Evolutionary conservation across 2,113 vertebrate species (phyloP), one percentile per base, ranked within the genome.

Genomic region (Pteronura brasiliensis): DNA sequence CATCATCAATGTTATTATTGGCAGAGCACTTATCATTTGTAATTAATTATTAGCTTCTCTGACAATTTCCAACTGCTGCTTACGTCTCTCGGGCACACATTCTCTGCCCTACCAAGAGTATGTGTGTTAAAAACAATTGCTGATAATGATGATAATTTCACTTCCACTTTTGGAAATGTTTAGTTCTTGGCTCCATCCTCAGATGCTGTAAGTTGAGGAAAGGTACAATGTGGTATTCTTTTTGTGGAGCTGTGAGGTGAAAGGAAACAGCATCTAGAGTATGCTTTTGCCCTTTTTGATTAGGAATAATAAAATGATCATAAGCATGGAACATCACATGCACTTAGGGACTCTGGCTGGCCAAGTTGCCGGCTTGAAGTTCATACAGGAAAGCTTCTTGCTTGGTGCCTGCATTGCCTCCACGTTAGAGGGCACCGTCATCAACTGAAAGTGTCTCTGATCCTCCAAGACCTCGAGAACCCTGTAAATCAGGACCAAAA

Each of bases 101-200:
- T 57, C 57, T 11, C 11, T 29, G 76, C n/a, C 23, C 31, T 55
- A 23, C 27, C 59, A 72, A 49, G 34, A 87, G 5, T n/a, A 72
- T 14, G 17, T 34, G 5, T 82, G 23, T 39, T 83, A 17, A 3
- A 3, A 79, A 83, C 69, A 55, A 65, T 29, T 74, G 18, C 55
- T 85, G 61, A 77, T 31, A 55, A 39, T 57, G 7, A 34, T 83
- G 7, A 47, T 44, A 23, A 89, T 87, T 82, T 88, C 80, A 79
- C 63, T 94, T 97, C 49, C 71, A 39, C 14, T 77, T 91, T 82
- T 36, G 8, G 82, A 88, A 97, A 72, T 82, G 39, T 79, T 82
- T 71, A 49, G 65, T 83, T 65, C 76, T 71, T 86, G 86, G 61
- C 29, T 97, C 25, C 23, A 47, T 9, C 74, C 39, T 82, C 29